These are phyloP conservation scores for Morinoia aosen DNA, from an alignment of 2,888 invertebrate genomes.

Conservation along the genomic window DNA sequence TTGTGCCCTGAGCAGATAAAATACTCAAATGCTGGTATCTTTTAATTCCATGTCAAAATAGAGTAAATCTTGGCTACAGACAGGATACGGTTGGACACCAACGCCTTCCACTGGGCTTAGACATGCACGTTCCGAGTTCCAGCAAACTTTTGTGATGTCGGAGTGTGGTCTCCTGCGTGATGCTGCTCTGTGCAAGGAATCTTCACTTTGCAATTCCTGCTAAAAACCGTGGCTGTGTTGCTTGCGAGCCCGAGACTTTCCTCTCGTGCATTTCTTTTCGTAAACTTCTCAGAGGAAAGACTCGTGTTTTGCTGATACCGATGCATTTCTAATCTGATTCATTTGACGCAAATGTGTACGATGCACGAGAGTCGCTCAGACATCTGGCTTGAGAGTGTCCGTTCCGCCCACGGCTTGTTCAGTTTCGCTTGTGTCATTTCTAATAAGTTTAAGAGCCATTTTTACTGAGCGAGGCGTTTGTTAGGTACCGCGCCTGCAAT, in stretches of 20 bases:
- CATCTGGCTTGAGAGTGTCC: background rate
- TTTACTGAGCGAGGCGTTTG: slow-evolving; percentile 9
- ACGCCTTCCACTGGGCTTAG: background rate
- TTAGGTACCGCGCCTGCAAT: slow-evolving; percentile 35
- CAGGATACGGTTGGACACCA: background rate
- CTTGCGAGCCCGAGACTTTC: background rate
- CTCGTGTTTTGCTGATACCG: slow-evolving; percentile 17
- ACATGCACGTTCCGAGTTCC: background rate
- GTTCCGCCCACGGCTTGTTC: background rate
- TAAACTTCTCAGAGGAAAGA: background rate
- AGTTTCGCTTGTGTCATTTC: slow-evolving; percentile 6
- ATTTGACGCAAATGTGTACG: slow-evolving; percentile 18
- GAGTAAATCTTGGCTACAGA: background rate
- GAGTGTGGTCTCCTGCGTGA: background rate
- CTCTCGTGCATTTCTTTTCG: background rate
- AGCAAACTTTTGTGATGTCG: background rate
- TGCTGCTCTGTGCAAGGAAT: background rate
- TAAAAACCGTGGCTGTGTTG: background rate
- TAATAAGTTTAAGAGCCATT: slow-evolving; percentile 22
- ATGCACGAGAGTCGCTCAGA: slow-evolving; percentile 1
- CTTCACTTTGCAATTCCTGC: background rate
- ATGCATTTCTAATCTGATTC: slow-evolving; percentile 29
- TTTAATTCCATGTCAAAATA: background rate
- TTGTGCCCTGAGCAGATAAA: background rate
- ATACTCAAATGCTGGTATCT: background rate